These are phyloP conservation scores for Daubentonia madagascariensis DNA, from an alignment of 2,113 vertebrate genomes.

Conservation along the genomic window DNA sequence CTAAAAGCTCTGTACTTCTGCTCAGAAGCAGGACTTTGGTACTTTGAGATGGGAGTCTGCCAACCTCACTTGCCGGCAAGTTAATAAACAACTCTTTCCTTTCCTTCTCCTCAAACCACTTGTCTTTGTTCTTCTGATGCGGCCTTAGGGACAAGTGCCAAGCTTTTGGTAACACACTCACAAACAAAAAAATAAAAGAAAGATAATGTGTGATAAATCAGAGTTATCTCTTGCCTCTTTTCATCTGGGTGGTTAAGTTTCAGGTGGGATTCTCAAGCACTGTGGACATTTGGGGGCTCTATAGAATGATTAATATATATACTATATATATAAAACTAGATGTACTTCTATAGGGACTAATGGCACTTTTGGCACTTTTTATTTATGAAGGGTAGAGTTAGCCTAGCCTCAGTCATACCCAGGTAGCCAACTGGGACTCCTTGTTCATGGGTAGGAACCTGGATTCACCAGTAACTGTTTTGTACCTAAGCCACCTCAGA, in stretches of 20 bases:
- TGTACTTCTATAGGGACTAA: not conserved
- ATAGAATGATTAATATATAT: not conserved
- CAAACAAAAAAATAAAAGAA: not conserved
- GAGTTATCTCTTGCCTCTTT: not conserved
- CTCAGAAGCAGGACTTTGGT: no score
- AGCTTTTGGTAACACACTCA: no score
- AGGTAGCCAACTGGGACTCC: not conserved
- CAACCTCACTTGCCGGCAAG: no score
- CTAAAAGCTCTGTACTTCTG: no score
- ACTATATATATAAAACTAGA: not conserved
- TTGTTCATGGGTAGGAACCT: not conserved
- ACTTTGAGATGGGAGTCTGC: no score
- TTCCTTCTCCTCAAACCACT: no score
- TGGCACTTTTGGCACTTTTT: not conserved
- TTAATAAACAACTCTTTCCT: no score
- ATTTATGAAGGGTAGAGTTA: not conserved
- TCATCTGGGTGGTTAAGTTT: not conserved
- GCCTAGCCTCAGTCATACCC: not conserved
- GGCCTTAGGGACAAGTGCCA: no score
- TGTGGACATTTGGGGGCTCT: not conserved
- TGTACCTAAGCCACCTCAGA: not conserved
- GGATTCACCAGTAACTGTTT: not conserved
- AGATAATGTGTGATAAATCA: not conserved
- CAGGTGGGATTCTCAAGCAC: not conserved
- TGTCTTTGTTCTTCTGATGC: no score